Evolutionary conservation across 2,797 vertebrate species (phyloP).

Genomic region (Thunnus albacares): DNA sequence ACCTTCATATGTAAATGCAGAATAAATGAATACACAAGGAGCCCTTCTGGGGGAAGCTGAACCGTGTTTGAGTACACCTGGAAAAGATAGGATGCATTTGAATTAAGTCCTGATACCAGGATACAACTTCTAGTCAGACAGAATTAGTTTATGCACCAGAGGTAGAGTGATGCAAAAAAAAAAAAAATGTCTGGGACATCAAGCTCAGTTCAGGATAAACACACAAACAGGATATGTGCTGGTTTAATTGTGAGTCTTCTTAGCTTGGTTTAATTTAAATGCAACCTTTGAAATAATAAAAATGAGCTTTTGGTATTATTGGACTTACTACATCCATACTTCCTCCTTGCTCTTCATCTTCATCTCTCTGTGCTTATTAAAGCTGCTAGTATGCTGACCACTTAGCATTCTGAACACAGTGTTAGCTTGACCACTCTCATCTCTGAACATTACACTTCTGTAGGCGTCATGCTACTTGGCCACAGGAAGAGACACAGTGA

Average conservation of each 20-base stretch:
- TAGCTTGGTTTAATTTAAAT: neutral
- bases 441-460: constrained; percentile 32
- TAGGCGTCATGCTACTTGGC: constrained; percentile 11
- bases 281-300: neutral
- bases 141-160: constrained; percentile 48
- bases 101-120: constrained; percentile 52
- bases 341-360: neutral
- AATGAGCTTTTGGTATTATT: neutral
- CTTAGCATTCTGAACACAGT: constrained; percentile 41
- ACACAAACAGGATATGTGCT: neutral
- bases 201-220: neutral
- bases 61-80: constrained; percentile 67
- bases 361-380: constrained; percentile 10
- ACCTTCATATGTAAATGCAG: constrained; percentile 69
- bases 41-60: constrained; percentile 60
- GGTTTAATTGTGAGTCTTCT: neutral
- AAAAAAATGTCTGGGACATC: constrained; percentile 14
- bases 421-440: constrained; percentile 36
- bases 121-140: constrained; percentile 46
- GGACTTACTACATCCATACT: neutral
- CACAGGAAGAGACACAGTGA: constrained; percentile 7
- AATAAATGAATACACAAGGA: constrained; percentile 79
- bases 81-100: constrained; percentile 69
- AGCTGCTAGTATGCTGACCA: constrained; percentile 3
- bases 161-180: neutral